A percentile compares a stretch with the other conserved stretches of the same genome.
These are phyloP conservation scores for Tychaedon coryphoeus DNA, from an alignment of 2,113 vertebrate species.

Conservation along the genomic window DNA sequence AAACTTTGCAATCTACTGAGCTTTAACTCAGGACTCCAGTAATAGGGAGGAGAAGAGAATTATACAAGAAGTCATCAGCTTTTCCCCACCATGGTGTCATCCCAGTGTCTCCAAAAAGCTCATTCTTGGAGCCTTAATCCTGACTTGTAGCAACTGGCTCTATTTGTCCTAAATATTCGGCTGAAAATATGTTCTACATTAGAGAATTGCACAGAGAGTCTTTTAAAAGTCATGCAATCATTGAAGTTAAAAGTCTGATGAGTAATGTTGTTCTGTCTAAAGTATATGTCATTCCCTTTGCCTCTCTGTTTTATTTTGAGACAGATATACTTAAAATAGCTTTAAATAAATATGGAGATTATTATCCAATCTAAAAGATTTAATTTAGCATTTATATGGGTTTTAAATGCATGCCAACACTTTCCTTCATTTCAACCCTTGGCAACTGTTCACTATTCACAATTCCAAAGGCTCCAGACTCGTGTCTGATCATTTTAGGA, in stretches of 20 bases:
- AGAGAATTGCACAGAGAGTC: constrained; percentile 63
- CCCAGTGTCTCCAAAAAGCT: constrained; percentile 23
- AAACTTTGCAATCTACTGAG: neutral
- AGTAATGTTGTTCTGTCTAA: constrained; percentile 71
- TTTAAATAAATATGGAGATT: constrained; percentile 70
- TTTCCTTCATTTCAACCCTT: constrained; percentile 59
- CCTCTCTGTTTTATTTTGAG: constrained; percentile 69
- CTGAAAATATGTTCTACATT: constrained; percentile 72
- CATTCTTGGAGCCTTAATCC: constrained; percentile 52
- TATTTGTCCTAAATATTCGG: constrained; percentile 58
- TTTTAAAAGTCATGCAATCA: constrained; percentile 56
- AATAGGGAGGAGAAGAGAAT: neutral
- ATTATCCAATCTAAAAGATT: constrained; percentile 74
- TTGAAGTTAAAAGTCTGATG: constrained; percentile 69
- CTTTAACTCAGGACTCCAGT: neutral
- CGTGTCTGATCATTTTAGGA: constrained; percentile 59
- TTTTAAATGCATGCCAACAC: constrained; percentile 63
- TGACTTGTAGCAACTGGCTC: constrained; percentile 55
- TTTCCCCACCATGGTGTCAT: neutral
- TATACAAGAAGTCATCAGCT: neutral
- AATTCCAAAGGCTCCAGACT: constrained; percentile 64
- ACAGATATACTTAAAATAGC: constrained; percentile 72
- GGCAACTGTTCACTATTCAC: constrained; percentile 57
- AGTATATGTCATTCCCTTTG: constrained; percentile 66
- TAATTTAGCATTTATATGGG: constrained; percentile 71